These are phyloP conservation scores for Nymphalis urticae DNA, from an alignment of 2,888 invertebrate genomes.

Conservation along the genomic window DNA sequence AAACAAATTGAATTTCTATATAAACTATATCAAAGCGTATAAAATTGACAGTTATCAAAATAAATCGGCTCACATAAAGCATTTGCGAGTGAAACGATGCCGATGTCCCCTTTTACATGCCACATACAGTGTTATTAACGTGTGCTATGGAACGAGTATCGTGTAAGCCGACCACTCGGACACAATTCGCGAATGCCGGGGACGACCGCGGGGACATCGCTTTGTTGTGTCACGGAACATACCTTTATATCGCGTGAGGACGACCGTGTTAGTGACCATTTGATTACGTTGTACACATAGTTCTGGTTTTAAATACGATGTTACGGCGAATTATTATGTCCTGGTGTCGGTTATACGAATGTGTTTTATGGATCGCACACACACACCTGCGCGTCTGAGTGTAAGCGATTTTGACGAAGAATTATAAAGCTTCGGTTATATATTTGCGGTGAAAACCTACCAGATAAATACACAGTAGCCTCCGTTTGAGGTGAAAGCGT, in stretches of 20 bases:
- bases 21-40: too few species aligned
- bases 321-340: constrained; percentile 5
- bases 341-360: background rate
- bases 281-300: constrained; percentile 14
- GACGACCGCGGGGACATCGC: background rate
- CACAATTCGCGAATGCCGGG: constrained; percentile 1
- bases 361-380: background rate
- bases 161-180: constrained; percentile 7
- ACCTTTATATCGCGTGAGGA: background rate
- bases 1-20: too few species aligned
- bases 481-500: too few species aligned
- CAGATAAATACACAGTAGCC: too few species aligned
- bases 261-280: constrained; percentile 24
- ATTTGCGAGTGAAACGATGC: too few species aligned
- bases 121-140: background rate
- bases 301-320: constrained; percentile 7
- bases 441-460: too few species aligned
- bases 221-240: constrained; percentile 1
- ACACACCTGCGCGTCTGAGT: background rate
- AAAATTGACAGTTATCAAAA: too few species aligned
- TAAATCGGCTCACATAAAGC: too few species aligned
- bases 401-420: background rate
- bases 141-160: constrained; percentile 43
- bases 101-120: background rate
- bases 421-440: background rate